Conservation (phyloP, 1,140 invertebrate species). For the Drosophila ironensis region DNA sequence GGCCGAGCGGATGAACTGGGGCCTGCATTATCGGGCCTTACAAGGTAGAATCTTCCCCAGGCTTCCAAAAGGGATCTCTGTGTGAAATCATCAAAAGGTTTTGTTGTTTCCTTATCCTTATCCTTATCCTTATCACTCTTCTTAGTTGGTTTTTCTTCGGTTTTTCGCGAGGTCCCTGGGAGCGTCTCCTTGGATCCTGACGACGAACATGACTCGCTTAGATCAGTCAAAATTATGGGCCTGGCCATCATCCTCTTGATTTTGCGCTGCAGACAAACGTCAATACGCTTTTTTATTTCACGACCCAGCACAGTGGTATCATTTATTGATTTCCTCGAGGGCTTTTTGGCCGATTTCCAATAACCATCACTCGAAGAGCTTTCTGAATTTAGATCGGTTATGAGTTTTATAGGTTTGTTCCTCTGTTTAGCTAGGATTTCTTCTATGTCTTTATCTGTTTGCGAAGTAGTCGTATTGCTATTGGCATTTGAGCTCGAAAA, state of each 20-base stretch:
- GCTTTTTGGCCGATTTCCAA: neutral
- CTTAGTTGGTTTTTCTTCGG: too few relatives aligned
- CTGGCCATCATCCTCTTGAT: constrained; percentile 42
- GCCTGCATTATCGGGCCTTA: too few relatives aligned
- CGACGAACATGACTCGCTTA: neutral
- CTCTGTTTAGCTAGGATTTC: neutral
- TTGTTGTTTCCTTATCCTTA: too few relatives aligned
- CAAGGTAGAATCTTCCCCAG: too few relatives aligned
- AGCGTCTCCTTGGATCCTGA: too few relatives aligned
- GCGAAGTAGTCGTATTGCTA: neutral
- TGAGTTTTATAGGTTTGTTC: neutral
- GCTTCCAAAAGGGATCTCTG: too few relatives aligned
- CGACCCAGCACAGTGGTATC: neutral
- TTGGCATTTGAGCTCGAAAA: too few relatives aligned
- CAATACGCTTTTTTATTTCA: neutral
- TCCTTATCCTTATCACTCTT: too few relatives aligned
- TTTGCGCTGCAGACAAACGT: neutral
- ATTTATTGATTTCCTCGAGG: neutral
- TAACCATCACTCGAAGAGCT: neutral
- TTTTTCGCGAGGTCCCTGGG: too few relatives aligned
- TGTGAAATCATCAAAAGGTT: too few relatives aligned
- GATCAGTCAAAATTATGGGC: constrained; percentile 25
- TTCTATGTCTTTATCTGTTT: neutral
- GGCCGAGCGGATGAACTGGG: too few relatives aligned
- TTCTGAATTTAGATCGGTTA: too few relatives aligned